A percentile compares a stretch with the other conserved stretches of the same genome.
Evolutionary conservation across 2,888 invertebrate species (phyloP).

Genomic region (Pilophorus perplexus): DNA sequence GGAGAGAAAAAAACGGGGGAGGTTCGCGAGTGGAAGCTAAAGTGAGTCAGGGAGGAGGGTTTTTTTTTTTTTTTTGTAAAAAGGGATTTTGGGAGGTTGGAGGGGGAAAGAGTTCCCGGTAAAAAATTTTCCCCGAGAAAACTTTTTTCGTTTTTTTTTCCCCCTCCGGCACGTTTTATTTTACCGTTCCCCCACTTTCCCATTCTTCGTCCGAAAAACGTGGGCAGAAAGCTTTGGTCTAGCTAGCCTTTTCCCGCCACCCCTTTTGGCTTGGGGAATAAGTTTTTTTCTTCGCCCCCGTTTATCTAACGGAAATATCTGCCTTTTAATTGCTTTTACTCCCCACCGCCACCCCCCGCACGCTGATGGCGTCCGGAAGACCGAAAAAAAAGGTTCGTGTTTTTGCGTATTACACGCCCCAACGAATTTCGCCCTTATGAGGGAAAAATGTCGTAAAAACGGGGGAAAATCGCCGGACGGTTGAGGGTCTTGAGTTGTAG

Average conservation of each 20-base stretch:
- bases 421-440: no score
- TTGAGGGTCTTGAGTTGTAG: no score
- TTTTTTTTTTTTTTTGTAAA: no score
- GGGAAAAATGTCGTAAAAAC: no score
- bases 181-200: not conserved
- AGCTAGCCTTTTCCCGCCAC: no score
- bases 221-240: not conserved
- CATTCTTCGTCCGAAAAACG: not conserved
- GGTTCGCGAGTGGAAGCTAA: not conserved
- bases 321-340: not conserved
- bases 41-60: not conserved
- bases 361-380: no score
- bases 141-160: not conserved
- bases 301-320: not conserved
- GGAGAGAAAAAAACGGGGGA: not conserved
- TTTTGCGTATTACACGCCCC: no score
- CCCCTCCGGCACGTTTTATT: not conserved
- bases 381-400: no score
- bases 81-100: not conserved
- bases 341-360: not conserved
- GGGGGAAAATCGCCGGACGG: no score
- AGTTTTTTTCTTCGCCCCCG: no score
- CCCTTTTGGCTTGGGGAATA: no score
- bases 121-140: conserved; percentile 11
- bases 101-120: not conserved